phyloP scores from a whole-genome alignment of 2,113 vertebrate genomes.

The Peromyscus polionotus region DNA sequence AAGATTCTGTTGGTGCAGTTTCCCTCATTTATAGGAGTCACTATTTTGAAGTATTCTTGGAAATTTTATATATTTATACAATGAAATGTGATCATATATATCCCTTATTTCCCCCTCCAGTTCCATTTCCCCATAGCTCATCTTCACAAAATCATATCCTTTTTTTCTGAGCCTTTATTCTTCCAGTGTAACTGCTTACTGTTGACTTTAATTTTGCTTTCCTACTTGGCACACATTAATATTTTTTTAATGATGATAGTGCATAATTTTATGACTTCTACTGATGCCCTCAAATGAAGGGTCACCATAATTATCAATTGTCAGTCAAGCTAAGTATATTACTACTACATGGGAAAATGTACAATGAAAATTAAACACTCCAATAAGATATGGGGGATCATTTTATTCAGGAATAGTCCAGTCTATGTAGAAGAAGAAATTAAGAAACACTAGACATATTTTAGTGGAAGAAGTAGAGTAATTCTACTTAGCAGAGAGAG shows the following conservation, averaged over 20 bases:
- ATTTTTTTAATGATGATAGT: not conserved
- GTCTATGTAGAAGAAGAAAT: not conserved
- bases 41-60: not conserved
- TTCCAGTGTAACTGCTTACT: not conserved
- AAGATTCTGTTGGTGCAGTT: not conserved
- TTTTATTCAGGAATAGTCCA: not conserved
- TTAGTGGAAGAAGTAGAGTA: not conserved
- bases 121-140: not conserved
- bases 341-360: not conserved
- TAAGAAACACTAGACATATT: not conserved
- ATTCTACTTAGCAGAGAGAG: not conserved
- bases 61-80: not conserved
- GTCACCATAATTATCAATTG: not conserved
- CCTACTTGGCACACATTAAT: not conserved
- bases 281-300: not conserved
- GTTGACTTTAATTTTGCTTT: conserved; percentile 32
- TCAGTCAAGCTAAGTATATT: not conserved
- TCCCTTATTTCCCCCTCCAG: not conserved
- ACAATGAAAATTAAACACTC: not conserved
- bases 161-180: not conserved
- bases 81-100: not conserved
- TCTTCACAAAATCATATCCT: not conserved
- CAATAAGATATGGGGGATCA: not conserved
- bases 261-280: not conserved
- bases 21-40: not conserved